A percentile compares a stretch with the other conserved stretches of the same genome.
phyloP scores from a whole-genome alignment of 2,888 invertebrate species.

The Penaeus monodon region DNA sequence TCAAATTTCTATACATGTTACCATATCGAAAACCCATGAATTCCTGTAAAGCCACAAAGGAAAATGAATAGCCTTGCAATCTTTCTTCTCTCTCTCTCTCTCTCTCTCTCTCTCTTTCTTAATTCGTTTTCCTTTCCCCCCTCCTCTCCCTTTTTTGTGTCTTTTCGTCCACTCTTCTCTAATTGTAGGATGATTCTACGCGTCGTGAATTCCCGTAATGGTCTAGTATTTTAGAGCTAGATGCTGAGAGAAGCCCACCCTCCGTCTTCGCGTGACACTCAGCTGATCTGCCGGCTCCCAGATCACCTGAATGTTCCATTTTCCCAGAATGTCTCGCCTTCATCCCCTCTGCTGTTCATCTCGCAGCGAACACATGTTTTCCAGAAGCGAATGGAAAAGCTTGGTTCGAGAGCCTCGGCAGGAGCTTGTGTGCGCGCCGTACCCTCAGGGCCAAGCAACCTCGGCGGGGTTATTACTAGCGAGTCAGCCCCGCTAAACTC shows the following conservation, averaged over 20 bases:
- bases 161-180: conserved; percentile 30
- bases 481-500: background rate
- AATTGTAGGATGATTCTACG: conserved; percentile 48
- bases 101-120: background rate
- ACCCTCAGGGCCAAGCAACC: background rate
- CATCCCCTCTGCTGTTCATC: conserved; percentile 24
- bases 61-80: background rate
- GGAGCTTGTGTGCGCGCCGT: background rate
- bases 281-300: conserved; percentile 29
- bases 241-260: conserved; percentile 32
- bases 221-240: conserved; percentile 30
- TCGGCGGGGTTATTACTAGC: conserved; percentile 9
- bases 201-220: conserved; percentile 38
- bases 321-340: conserved; percentile 38
- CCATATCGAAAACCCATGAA: conserved; percentile 42
- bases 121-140: background rate
- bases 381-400: conserved; percentile 4
- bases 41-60: too few relatives aligned
- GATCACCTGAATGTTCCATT: conserved; percentile 17
- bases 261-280: conserved; percentile 22
- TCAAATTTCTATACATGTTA: conserved; percentile 48
- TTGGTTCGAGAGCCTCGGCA: background rate
- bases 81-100: background rate
- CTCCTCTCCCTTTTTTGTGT: conserved; percentile 1
- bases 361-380: conserved; percentile 7